phyloP scores from a whole-genome alignment of 2,888 invertebrate genomes.

The Xestoiulus laeticollis region DNA sequence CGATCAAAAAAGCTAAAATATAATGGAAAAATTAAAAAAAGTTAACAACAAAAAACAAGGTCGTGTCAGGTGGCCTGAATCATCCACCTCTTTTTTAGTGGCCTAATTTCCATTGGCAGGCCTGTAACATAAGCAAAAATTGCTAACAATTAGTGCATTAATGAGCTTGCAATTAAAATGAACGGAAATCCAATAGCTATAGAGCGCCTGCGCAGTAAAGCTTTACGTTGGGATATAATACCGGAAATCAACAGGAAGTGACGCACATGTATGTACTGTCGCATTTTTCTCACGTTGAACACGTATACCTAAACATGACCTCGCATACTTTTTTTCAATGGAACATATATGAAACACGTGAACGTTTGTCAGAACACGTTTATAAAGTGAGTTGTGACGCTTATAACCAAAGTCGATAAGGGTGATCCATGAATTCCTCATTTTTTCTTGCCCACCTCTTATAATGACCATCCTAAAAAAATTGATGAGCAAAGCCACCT shows the following conservation, averaged over 20 bases:
- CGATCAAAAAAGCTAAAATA: not conserved
- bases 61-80: conserved; percentile 25
- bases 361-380: no score
- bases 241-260: not conserved
- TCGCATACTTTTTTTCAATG: no score
- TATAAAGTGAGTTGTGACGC: not conserved
- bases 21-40: not conserved
- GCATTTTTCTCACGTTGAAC: no score
- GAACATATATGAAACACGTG: no score
- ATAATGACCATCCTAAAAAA: not conserved
- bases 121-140: not conserved
- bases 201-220: not conserved
- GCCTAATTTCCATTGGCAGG: not conserved
- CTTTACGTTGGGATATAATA: not conserved
- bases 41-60: not conserved
- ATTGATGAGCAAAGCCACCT: conserved; percentile 14
- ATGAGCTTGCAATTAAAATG: not conserved
- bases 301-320: no score
- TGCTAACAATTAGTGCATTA: not conserved
- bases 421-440: not conserved
- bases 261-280: not conserved
- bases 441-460: not conserved
- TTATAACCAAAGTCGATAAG: not conserved
- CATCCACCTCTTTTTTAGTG: not conserved
- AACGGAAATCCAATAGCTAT: not conserved